These are phyloP conservation scores for Lutraria lutraria DNA, from an alignment of 2,888 invertebrate genomes.

Conservation along the genomic window DNA sequence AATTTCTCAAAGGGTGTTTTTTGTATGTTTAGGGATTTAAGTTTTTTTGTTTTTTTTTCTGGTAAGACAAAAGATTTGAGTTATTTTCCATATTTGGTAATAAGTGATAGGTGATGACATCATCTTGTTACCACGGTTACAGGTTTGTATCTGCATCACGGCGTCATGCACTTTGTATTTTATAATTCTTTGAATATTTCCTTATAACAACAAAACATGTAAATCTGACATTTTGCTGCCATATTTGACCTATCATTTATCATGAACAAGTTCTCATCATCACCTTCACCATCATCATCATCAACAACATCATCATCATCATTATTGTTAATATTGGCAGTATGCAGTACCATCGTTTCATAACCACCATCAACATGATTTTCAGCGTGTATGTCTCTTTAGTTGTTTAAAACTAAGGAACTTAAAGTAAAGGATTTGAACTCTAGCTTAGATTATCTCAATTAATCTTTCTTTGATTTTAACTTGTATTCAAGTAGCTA, in stretches of 20 bases:
- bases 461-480: not conserved
- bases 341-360: not conserved
- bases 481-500: conserved; percentile 40
- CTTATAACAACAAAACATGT: conserved; percentile 24
- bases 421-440: conserved; percentile 14
- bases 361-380: conserved; percentile 14
- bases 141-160: conserved; percentile 43
- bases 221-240: conserved; percentile 17
- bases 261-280: conserved; percentile 39
- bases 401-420: not conserved
- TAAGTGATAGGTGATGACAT: not conserved
- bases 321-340: not conserved
- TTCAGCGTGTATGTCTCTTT: conserved; percentile 31
- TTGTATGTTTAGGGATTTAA: conserved; percentile 12
- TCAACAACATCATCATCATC: conserved; percentile 29
- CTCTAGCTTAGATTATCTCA: not conserved
- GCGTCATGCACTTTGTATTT: conserved; percentile 37
- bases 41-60: not conserved
- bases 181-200: conserved; percentile 31
- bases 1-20: conserved; percentile 13
- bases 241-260: conserved; percentile 18
- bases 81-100: conserved; percentile 11
- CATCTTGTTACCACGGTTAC: not conserved
- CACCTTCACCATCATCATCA: conserved; percentile 38
- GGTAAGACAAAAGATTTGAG: conserved; percentile 12